Conservation (phyloP, 2,113 vertebrate genomes). For the Vidua macroura region DNA sequence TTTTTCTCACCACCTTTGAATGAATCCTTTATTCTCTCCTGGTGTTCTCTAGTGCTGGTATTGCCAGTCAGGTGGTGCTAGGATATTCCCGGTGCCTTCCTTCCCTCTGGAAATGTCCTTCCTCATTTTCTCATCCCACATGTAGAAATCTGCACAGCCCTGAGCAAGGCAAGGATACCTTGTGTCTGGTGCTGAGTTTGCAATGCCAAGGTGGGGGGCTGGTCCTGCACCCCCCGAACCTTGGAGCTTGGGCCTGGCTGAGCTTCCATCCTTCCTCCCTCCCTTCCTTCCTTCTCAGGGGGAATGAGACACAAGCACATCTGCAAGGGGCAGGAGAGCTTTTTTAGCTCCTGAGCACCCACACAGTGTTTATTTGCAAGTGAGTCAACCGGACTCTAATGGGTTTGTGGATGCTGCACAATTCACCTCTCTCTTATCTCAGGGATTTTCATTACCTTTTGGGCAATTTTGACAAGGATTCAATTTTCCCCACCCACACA, state of each 20-base stretch:
- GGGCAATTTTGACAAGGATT: conserved; percentile 41
- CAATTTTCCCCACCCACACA: background rate
- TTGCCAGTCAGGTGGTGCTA: background rate
- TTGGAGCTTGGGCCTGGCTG: background rate
- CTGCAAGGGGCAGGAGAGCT: background rate
- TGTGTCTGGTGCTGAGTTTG: background rate
- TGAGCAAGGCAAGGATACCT: background rate
- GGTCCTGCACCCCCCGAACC: rapidly evolving
- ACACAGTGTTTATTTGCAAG: background rate
- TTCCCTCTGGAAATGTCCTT: background rate
- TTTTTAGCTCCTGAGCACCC: background rate
- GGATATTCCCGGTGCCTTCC: background rate
- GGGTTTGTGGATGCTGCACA: background rate
- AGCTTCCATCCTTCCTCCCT: background rate
- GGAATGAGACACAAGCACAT: background rate
- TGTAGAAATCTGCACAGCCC: background rate
- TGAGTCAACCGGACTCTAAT: background rate
- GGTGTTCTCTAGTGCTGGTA: background rate
- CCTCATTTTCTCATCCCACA: background rate
- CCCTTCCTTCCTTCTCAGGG: background rate
- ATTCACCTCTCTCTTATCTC: conserved; percentile 12
- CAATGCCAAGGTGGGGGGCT: rapidly evolving
- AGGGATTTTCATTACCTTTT: conserved; percentile 33
- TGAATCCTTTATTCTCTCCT: background rate
- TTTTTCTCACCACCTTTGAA: background rate